Base-by-base conservation (phyloP, 1,140 invertebrate species). In the Listronotus bonariensis region DNA sequence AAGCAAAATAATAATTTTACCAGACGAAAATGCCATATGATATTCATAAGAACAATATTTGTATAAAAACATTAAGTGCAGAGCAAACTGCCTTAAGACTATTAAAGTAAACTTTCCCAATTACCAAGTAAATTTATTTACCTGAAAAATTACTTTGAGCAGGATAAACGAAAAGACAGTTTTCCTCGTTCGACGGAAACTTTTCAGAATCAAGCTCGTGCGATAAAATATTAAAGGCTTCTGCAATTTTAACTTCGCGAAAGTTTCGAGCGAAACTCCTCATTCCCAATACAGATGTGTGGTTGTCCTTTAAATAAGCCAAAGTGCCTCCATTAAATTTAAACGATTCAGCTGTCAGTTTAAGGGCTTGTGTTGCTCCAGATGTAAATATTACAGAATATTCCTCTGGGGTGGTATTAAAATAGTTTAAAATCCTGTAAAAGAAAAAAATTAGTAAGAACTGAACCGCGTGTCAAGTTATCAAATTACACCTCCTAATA, bases 341-440 rank as follows among this genome's bases (percentile, higher is more conserved):
- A 79, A 98, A 98, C 68, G 84, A 83, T 77, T 98, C 94, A 3
- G 89, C 90, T 10, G 97, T 78, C 51, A 92, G 71, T 83, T 95
- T 95, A 6, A 98, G 75, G 0, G 91, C 85, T 12, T 85, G 87
- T 32, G 95, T 97, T 15, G 95, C 88, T 12, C 95, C 93, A 0
- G 90, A 89, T 41, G 95, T 98, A 72, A 98, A 99, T 68, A 98
- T 87, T 2, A 98, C 83, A 70, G 83, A 85, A 77, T 98, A 98
- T 53, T 93, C 88, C 17, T 92, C 86, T 0, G 84, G 72, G 63
- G 84, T 86, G 42, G 93, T 92, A 65, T 95, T 89, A 70, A 98
- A 97, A 78, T 92, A 88, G 38, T 89, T 81, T 17, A 98, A 80
- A 67, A 97, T 84, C 74, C 92, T 94, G 69, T 69, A 79, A 78